phyloP scores from a whole-genome alignment of 2,113 vertebrate species.

The Otus sunia region DNA sequence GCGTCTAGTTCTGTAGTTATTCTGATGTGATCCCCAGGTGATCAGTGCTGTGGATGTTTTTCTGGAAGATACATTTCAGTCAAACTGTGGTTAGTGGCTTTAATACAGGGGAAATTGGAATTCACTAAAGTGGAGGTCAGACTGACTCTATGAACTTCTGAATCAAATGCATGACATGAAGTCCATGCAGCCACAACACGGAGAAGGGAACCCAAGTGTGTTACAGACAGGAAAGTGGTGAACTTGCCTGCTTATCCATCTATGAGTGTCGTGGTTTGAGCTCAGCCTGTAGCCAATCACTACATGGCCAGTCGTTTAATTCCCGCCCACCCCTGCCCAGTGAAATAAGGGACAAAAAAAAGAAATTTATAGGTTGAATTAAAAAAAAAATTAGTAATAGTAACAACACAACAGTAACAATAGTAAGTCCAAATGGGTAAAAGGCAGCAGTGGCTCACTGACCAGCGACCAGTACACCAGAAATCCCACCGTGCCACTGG shows the following conservation, averaged over 20 bases:
- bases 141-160: background rate
- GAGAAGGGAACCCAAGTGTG: background rate
- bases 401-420: no score
- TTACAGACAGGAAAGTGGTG: background rate
- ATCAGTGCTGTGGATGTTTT: background rate
- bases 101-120: background rate
- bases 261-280: background rate
- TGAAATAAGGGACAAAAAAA: no score
- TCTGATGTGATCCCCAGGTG: background rate
- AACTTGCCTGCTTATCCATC: background rate
- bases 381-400: no score
- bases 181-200: rapidly evolving
- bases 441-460: no score
- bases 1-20: background rate
- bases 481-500: no score
- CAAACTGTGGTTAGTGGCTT: background rate
- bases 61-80: background rate
- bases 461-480: no score
- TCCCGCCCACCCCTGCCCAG: no score
- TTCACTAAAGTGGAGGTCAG: background rate
- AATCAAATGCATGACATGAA: background rate
- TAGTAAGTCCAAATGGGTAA: no score
- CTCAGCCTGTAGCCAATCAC: no score
- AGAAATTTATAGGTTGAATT: no score
- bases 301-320: no score